Percentiles rank a stretch among this genome's conserved stretches.
Conservation (phyloP, 2,113 vertebrate species). For the Mesitornis unicolor region DNA sequence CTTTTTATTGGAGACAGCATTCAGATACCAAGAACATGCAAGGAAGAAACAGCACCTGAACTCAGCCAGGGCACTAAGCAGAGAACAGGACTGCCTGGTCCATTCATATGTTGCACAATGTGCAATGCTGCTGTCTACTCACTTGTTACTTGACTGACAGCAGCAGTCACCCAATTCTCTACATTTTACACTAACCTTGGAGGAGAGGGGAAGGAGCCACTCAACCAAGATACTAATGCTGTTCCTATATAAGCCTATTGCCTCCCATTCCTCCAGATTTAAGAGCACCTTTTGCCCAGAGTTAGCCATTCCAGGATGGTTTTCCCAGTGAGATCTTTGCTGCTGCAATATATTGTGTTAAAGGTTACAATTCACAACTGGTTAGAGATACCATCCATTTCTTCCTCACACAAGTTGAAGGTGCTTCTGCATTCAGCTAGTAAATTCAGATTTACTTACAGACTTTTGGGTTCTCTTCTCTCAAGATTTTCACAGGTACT, state of each 20-base stretch:
- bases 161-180: background rate
- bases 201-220: background rate
- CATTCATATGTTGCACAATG: background rate
- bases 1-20: background rate
- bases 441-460: conserved; percentile 53
- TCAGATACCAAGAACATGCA: background rate
- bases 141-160: background rate
- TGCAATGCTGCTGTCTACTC: background rate
- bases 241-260: background rate
- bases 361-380: background rate
- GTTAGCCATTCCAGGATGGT: background rate
- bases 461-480: background rate
- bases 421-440: background rate
- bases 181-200: background rate
- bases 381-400: background rate
- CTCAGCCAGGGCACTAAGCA: background rate
- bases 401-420: background rate
- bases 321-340: background rate
- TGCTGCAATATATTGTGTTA: background rate
- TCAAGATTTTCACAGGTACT: background rate
- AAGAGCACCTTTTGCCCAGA: background rate
- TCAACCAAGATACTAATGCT: background rate
- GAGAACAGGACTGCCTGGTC: background rate
- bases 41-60: background rate
- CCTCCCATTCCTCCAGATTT: background rate